These are phyloP conservation scores for Carassius carassius DNA, from an alignment of 2,113 vertebrate genomes.

Conservation along the genomic window DNA sequence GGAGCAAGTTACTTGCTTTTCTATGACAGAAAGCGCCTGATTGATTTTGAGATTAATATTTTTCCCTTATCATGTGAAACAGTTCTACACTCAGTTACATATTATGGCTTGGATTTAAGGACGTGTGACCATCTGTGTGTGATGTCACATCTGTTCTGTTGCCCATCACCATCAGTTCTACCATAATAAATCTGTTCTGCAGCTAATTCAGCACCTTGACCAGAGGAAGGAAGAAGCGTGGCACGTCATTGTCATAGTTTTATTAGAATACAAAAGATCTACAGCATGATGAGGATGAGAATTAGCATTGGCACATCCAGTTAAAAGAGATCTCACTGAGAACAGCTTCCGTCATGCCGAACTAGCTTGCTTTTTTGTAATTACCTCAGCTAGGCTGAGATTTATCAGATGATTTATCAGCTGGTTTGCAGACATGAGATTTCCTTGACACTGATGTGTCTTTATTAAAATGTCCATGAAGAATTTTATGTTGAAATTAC, in stretches of 20 bases:
- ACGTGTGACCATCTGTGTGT: neutral
- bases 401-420: neutral
- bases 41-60: neutral
- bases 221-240: neutral
- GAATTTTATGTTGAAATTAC: too few species aligned
- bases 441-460: neutral
- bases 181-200: neutral
- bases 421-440: neutral
- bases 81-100: neutral
- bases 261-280: neutral
- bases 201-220: neutral
- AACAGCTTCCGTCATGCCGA: neutral
- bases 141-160: neutral
- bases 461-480: neutral
- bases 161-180: neutral
- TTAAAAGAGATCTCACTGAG: neutral
- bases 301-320: neutral
- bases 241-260: neutral
- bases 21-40: neutral
- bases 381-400: neutral
- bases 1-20: conserved; percentile 34
- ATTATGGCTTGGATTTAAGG: neutral
- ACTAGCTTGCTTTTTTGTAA: neutral
- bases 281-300: neutral
- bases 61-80: neutral